Percentiles rank a stretch among this genome's conserved stretches.
These are phyloP conservation scores for Geopemphigus sp. DNA, from an alignment of 1,140 invertebrate species.

Conservation along the genomic window DNA sequence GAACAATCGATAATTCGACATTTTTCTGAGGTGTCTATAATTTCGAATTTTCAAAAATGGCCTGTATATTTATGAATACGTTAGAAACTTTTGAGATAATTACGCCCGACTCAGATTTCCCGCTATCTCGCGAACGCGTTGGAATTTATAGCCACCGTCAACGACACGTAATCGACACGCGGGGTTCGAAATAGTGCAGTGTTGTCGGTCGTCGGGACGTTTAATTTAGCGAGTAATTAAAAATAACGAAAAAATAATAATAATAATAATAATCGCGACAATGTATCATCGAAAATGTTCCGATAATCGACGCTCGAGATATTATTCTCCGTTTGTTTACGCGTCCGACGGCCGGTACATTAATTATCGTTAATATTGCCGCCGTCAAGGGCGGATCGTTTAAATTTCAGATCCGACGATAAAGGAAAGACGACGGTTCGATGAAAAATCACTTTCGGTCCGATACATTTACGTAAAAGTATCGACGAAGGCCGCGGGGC, in stretches of 20 bases:
- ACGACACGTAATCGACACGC: too few species aligned
- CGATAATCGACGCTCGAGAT: background rate
- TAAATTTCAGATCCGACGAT: background rate
- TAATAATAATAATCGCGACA: background rate
- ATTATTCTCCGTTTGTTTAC: background rate
- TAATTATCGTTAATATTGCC: conserved; percentile 1
- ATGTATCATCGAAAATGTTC: background rate
- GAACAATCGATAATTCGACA: too few species aligned
- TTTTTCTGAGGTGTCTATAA: too few species aligned
- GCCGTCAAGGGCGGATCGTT: background rate
- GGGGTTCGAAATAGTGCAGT: too few species aligned
- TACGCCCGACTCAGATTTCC: too few species aligned
- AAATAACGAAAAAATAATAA: too few species aligned
- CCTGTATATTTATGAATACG: too few species aligned
- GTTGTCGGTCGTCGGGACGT: background rate
- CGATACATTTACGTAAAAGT: background rate
- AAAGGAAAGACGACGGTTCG: background rate
- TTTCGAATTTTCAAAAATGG: too few species aligned
- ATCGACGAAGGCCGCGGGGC: background rate
- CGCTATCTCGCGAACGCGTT: too few species aligned
- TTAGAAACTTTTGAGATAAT: too few species aligned
- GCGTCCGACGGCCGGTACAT: background rate
- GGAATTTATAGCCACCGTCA: too few species aligned
- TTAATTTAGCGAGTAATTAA: background rate
- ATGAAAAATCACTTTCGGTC: background rate